phyloP scores from a whole-genome alignment of 2,113 vertebrate genomes.

The Psittacus erithacus region DNA sequence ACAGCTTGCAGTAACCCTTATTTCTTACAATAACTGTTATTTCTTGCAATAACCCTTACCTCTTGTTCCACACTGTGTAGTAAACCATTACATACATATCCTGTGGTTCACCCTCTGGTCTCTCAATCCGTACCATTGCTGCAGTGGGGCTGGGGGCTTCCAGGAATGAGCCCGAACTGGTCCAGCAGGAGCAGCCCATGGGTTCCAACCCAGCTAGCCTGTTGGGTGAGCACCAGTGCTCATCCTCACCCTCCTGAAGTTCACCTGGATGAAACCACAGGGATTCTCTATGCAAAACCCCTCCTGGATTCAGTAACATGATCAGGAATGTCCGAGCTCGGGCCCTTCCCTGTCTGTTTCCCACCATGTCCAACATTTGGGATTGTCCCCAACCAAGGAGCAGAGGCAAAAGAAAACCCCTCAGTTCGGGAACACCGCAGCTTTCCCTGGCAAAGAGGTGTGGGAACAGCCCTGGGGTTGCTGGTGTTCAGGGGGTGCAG shows the following conservation, averaged over 20 bases:
- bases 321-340: background rate
- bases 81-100: background rate
- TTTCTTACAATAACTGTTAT: background rate
- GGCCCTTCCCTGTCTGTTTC: background rate
- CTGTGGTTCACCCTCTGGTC: background rate
- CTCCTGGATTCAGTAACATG: background rate
- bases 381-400: background rate
- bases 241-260: background rate
- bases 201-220: background rate
- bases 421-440: fast-evolving
- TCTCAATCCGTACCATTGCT: background rate
- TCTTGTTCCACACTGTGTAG: background rate
- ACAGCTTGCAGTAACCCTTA: background rate
- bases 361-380: background rate
- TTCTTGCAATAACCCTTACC: background rate
- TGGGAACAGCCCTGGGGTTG: background rate
- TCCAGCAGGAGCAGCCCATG: background rate
- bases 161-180: slow-evolving; percentile 28
- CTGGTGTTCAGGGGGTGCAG: background rate
- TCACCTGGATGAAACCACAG: background rate
- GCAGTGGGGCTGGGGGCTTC: background rate
- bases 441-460: background rate
- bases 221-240: background rate
- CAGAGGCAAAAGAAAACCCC: background rate
- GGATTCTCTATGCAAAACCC: background rate